Evolutionary conservation across 2,797 vertebrate genomes (phyloP).

Genomic region (Xenopus petersii): DNA sequence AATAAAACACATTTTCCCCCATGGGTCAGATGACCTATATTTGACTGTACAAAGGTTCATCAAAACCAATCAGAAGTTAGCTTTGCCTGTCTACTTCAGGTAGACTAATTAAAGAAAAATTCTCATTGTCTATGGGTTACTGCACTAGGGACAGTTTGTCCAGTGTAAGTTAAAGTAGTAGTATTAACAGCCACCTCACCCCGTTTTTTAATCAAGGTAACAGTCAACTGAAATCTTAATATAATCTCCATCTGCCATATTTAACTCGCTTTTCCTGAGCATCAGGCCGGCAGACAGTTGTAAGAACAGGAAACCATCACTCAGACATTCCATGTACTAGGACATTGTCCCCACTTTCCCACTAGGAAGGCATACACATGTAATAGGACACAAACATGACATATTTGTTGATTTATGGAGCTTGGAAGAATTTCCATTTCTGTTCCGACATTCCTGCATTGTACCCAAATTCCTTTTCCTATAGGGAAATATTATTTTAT

Average conservation of each 20-base stretch:
- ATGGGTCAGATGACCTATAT: too few species aligned
- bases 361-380: constrained; percentile 26
- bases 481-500: constrained; percentile 6
- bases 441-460: constrained; percentile 13
- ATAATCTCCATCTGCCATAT: not conserved
- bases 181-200: too few species aligned
- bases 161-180: too few species aligned
- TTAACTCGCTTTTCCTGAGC: constrained; percentile 9
- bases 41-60: too few species aligned
- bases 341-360: constrained; percentile 28
- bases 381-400: constrained; percentile 15
- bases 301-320: constrained; percentile 38
- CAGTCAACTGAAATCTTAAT: not conserved
- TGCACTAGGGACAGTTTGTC: too few species aligned
- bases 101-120: too few species aligned
- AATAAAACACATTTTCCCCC: too few species aligned
- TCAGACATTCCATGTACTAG: constrained; percentile 20
- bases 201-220: not conserved
- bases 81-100: too few species aligned
- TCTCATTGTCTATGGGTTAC: too few species aligned
- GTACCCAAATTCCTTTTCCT: constrained; percentile 11
- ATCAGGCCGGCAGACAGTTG: constrained; percentile 14
- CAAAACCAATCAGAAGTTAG: too few species aligned
- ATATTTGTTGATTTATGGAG: constrained; percentile 23
- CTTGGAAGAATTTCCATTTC: constrained; percentile 2